Evolutionary conservation across 2,888 invertebrate genomes (phyloP), one percentile per base, ranked within the genome.

Genomic region (Pinctada fucata): DNA sequence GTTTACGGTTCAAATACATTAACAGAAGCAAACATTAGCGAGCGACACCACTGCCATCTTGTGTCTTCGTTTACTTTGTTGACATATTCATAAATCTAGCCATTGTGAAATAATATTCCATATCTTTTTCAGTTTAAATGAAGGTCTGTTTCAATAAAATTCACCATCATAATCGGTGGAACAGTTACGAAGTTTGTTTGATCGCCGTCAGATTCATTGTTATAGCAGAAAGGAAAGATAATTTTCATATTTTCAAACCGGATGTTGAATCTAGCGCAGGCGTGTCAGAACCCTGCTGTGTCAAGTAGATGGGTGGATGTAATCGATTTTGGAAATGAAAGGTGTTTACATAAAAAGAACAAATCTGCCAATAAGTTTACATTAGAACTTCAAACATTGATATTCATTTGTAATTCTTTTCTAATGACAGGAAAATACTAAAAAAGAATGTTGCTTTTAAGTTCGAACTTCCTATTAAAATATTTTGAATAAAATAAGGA

Each of bases 321-420:
- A 10, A 58, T 58, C 58, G 58, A 58, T 58, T 31, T 31, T 13
- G 13, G 58, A 58, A 6, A 58, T 6, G 58, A 58, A 58, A 58
- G 13, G 13, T 13, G 58, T 58, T 58, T 58, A 13, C 6, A 58
- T 1, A 58, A 58, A 58, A 13, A 10, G 58, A 58, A 58, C 58
- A 58, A 58, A 58, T 58, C 58, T 58, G 58, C 58, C 58, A 58
- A 58, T 58, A 58, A 58, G 13, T 58, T 58, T 58, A 13, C 58
- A 58, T 58, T 58, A 58, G 58, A 58, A 10, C 58, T 58, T 58
- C 13, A 58, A 58, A 58, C 58, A 58, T 58, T 58, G 58, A 58
- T 58, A 58, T 58, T 58, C 1, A 6, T 58, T 6, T 58, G 13
- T 58, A 13, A 6, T 10, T 10, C 58, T 58, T 6, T 58, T 58